Percentiles rank a stretch among this genome's conserved stretches.
Conservation (phyloP, 2,113 vertebrate species). For the Corythaeola cristata region DNA sequence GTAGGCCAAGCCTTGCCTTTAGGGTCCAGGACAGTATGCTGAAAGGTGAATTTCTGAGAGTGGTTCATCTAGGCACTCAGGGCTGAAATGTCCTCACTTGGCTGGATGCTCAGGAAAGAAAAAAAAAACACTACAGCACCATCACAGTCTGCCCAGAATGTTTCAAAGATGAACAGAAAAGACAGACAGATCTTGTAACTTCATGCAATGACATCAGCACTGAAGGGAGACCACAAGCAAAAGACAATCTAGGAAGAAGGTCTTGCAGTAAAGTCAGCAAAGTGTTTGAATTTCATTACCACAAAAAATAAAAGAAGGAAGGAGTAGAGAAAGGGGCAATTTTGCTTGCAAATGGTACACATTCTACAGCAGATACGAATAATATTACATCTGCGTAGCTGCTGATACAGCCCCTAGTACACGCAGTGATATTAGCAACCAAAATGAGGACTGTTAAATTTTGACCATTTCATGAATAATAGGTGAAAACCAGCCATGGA, state of each 20-base stretch:
- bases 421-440: not conserved
- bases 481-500: slow-evolving; percentile 4
- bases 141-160: not conserved
- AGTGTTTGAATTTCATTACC: slow-evolving; percentile 28
- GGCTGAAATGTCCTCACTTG: not conserved
- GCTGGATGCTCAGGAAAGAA: not conserved
- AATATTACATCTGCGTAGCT: slow-evolving; percentile 13
- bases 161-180: slow-evolving; percentile 1
- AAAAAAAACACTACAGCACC: not conserved
- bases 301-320: not conserved
- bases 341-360: slow-evolving; percentile 17
- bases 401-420: not conserved
- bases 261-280: not conserved
- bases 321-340: not conserved
- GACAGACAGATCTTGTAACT: not conserved
- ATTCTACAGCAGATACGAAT: slow-evolving; percentile 6
- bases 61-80: not conserved
- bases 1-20: not conserved
- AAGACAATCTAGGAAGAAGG: not conserved
- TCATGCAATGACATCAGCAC: not conserved
- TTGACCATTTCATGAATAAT: slow-evolving; percentile 37
- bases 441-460: slow-evolving; percentile 39
- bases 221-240: not conserved
- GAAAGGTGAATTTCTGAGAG: not conserved
- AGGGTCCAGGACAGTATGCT: not conserved